Conservation (phyloP, 2,888 invertebrate genomes). For the Ophion obscuratus region DNA sequence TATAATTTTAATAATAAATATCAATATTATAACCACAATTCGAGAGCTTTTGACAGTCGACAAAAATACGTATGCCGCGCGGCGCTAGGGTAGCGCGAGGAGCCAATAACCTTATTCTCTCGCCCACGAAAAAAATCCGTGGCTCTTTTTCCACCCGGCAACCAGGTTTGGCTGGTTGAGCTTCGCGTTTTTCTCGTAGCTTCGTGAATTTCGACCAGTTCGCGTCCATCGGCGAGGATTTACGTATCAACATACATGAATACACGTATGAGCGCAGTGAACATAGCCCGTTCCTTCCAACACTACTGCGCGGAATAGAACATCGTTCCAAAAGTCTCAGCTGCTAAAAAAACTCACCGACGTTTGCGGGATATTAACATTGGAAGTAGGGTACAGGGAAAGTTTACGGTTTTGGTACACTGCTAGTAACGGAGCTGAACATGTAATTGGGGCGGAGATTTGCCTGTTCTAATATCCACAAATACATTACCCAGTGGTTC, state of each 20-base stretch:
- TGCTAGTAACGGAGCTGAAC: background rate
- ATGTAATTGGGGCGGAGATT: background rate
- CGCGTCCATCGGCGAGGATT: background rate
- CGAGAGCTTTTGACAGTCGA: too few species aligned
- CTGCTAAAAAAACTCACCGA: background rate
- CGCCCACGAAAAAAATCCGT: conserved; percentile 56
- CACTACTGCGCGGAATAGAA: background rate
- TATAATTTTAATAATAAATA: too few species aligned
- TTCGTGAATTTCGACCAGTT: conserved; percentile 17
- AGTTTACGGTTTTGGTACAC: background rate
- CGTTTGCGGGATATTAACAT: background rate
- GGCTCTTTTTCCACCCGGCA: conserved; percentile 57
- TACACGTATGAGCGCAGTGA: too few species aligned
- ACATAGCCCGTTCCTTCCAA: too few species aligned
- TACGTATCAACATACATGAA: too few species aligned
- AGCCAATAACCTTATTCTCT: background rate
- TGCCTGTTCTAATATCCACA: background rate
- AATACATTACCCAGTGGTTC: background rate
- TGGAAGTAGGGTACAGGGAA: background rate
- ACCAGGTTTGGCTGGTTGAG: conserved; percentile 60
- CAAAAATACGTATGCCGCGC: too few species aligned
- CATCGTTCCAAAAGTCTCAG: background rate
- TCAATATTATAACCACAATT: too few species aligned
- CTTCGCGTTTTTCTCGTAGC: conserved; percentile 47
- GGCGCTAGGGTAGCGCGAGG: too few species aligned